Evolutionary conservation across 2,113 vertebrate species (phyloP).

Genomic region (Dryoscopus gambensis): DNA sequence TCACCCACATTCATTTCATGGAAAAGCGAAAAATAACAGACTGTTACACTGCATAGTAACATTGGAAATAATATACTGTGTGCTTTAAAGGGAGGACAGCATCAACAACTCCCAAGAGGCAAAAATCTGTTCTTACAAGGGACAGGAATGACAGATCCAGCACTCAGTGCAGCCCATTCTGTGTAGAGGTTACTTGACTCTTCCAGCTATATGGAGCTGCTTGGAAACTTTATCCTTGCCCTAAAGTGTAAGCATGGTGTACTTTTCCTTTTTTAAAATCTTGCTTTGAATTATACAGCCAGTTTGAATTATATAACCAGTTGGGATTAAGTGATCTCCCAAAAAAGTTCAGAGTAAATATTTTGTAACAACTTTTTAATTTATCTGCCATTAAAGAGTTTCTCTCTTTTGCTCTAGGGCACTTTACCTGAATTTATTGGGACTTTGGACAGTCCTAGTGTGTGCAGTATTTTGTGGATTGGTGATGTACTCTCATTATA

Average conservation of each 20-base stretch:
- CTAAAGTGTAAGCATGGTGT: neutral
- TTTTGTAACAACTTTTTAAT: neutral
- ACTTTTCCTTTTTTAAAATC: neutral
- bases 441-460: slow-evolving; percentile 77
- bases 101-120: neutral
- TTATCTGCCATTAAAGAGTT: neutral
- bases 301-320: neutral
- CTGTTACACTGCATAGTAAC: neutral
- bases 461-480: slow-evolving; percentile 83
- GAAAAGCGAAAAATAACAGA: accelerated
- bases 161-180: accelerated
- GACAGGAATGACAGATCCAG: neutral
- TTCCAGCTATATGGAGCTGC: neutral
- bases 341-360: neutral
- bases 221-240: neutral
- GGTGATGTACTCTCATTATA: slow-evolving; percentile 81
- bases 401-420: slow-evolving; percentile 67
- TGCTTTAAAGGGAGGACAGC: neutral
- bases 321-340: neutral
- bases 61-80: neutral
- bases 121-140: neutral
- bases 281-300: neutral
- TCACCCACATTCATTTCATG: neutral
- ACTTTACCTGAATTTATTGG: slow-evolving; percentile 83
- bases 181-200: accelerated